phyloP scores from a whole-genome alignment of 2,797 vertebrate species.

The Poeciliopsis presidionis region DNA sequence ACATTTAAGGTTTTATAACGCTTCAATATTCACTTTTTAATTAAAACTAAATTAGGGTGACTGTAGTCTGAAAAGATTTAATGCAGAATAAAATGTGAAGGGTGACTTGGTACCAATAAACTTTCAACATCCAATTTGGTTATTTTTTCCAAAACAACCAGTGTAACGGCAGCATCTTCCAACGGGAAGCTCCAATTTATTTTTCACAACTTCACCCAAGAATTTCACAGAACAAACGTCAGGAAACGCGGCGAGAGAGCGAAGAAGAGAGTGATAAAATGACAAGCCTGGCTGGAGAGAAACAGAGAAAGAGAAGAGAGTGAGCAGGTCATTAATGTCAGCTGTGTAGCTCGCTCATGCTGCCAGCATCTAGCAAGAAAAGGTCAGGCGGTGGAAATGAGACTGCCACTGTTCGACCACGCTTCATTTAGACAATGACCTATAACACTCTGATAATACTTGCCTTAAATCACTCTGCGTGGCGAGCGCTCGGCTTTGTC shows the following conservation, averaged over 20 bases:
- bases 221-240: conserved; percentile 45
- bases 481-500: conserved; percentile 63
- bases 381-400: conserved; percentile 81
- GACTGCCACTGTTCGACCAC: conserved; percentile 67
- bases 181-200: conserved; percentile 48
- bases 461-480: conserved; percentile 73
- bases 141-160: not conserved
- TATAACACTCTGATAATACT: conserved; percentile 79
- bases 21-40: not conserved
- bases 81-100: not conserved
- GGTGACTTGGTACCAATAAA: not conserved
- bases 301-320: conserved; percentile 42
- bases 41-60: not conserved
- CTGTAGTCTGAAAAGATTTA: not conserved
- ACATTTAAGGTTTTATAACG: not conserved
- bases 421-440: conserved; percentile 80
- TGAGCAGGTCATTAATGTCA: conserved; percentile 77
- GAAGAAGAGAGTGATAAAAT: conserved; percentile 44
- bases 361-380: conserved; percentile 72
- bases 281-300: conserved; percentile 47
- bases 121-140: not conserved
- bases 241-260: conserved; percentile 5
- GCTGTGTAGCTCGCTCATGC: conserved; percentile 75
- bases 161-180: conserved; percentile 19
- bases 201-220: conserved; percentile 43